A percentile compares a stretch with the other conserved stretches of the same genome.
Evolutionary conservation across 2,113 vertebrate species (phyloP).

Genomic region (Hippocampus zosterae): DNA sequence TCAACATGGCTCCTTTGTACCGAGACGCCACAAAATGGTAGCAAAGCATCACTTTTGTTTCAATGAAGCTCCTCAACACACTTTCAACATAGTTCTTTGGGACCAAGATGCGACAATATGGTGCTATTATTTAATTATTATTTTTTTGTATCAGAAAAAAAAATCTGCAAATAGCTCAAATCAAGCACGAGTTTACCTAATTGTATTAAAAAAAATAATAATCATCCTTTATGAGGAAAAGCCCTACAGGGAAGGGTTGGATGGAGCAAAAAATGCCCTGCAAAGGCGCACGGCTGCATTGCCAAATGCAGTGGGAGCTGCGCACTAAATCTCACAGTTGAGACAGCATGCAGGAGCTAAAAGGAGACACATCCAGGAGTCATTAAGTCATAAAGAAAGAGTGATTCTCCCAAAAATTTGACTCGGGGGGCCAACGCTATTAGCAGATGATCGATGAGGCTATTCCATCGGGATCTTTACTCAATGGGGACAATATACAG

Average conservation of each 20-base stretch:
- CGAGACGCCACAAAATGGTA: no score
- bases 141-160: no score
- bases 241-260: conserved; percentile 23
- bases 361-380: conserved; percentile 51
- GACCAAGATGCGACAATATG: background rate
- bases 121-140: background rate
- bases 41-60: no score
- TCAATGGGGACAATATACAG: conserved; percentile 24
- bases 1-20: no score
- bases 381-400: conserved; percentile 54
- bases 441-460: conserved; percentile 54
- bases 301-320: conserved; percentile 38
- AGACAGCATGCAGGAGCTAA: conserved; percentile 43
- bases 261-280: background rate
- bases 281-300: conserved; percentile 41
- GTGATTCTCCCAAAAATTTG: conserved; percentile 44
- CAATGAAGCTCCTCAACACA: background rate
- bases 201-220: background rate
- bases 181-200: no score
- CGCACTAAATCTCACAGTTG: conserved; percentile 41
- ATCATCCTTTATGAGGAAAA: conserved; percentile 55
- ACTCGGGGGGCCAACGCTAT: conserved; percentile 44
- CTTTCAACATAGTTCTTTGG: background rate
- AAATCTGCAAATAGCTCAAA: no score
- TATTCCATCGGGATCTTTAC: conserved; percentile 38